Base-by-base conservation (phyloP, 2,797 vertebrate species). In the Argentina silus region DNA sequence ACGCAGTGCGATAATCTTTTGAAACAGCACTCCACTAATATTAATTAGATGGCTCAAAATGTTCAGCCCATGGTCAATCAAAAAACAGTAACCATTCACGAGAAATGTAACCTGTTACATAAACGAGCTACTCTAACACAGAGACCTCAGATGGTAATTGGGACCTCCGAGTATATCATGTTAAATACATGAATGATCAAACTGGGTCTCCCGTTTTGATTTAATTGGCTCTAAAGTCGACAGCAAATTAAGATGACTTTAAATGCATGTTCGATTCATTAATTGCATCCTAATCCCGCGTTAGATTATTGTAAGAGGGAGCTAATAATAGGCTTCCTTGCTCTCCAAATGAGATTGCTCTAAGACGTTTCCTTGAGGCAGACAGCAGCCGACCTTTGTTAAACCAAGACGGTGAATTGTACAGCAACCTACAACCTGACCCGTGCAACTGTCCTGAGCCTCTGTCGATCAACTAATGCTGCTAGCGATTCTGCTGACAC, bases 311-410 rank as follows among this genome's bases (percentile, higher is more conserved):
- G 2, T 78, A 65, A 82, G 65, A 70, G 70, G 76, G 69, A 11
- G 77, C 85, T 92, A 92, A 91, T 92, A 89, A 93, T 93, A 90
- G 90, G 89, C 79, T 89, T 90, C 69, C 70, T 69, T 9, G 68
- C 64, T 72, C 53, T 79, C 66, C 78, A 81, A 89, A 90, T 85
- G 88, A 73, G 93, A 93, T 93, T 93, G 81, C 68, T 80, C 42
- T 92, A 93, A 89, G 86, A 70, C 82, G 83, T 87, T 87, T 84
- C 76, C 60, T 79, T 72, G 75, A 89, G 85, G 84, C 89, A 87
- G 83, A 91, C 83, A 87, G 84, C 79, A 85, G 86, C 87, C 89
- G 84, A 90, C 88, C 88, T 88, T 81, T 78, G 81, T 89, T 91
- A 90, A 92, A 91, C 77, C 82, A 84, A 92, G 85, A 83, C 87